Evolutionary conservation across 2,888 invertebrate genomes (phyloP), one percentile per base, ranked within the genome.

Genomic region (Alviniconcha strummeri): DNA sequence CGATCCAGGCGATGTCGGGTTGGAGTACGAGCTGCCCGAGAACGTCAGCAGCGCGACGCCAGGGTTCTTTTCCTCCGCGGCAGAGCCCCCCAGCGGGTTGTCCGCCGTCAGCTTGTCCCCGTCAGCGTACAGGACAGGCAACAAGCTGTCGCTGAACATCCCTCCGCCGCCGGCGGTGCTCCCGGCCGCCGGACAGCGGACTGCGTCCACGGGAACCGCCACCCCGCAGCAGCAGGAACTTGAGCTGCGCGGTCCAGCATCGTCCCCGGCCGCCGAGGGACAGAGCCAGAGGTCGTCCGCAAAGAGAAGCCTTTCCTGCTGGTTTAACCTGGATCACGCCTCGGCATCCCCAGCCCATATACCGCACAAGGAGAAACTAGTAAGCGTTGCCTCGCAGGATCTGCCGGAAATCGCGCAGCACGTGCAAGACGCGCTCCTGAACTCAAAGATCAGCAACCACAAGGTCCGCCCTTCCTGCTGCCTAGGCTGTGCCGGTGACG

Each of bases 1-100:
- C 52, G 54, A 15, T 9, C 57, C 77, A 11, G 56, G 19, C 4
- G 77, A 77, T 13, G 55, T 77, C 8, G 77, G 57, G n/a, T 4
- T 77, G 8, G 77, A 77, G 77, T 77, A 55, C 19, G 77, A 77
- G n/a, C 78, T 79, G n/a, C 55, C 19, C 9, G 60, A 64, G 78
- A 79, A 64, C 19, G 64, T 79, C 60, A 60, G 60, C 60, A 60
- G 9, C 60, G 13, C 13, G 60, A 13, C 9, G 60, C 60, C 13
- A 7, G 36, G 9, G 11, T 19, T 52, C 17, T n/a, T 9, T 36
- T 36, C 75, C 75, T 36, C 75, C 4, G 75, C 7, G 36, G 75
- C n/a, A 36, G 72, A 72, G 8, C n/a, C 36, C 8, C 19, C 36
- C 72, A 72, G 52, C 52, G 36, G 11, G 8, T 9, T 52, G 8